phyloP scores from a whole-genome alignment of 2,888 invertebrate genomes.

The Cactoblastis cactorum region DNA sequence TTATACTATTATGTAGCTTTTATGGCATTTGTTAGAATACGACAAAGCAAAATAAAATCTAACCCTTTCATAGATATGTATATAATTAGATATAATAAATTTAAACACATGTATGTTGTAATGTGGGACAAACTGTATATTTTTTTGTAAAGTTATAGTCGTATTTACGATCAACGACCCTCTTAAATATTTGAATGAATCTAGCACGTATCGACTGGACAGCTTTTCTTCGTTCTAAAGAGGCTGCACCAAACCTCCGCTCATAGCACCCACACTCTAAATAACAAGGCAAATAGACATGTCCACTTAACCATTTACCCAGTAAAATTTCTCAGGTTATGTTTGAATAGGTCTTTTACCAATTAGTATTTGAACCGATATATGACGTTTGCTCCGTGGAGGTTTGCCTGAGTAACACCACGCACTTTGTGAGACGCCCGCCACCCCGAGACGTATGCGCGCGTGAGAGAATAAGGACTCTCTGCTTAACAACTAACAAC shows the following conservation, averaged over 20 bases:
- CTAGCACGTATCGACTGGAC: conserved; percentile 1
- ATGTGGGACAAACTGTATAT: background rate
- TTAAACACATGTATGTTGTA: background rate
- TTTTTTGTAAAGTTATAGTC: background rate
- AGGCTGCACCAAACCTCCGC: conserved; percentile 55
- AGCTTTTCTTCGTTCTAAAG: conserved; percentile 45
- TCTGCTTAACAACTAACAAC: conserved; percentile 46
- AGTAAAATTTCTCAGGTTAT: conserved; percentile 74
- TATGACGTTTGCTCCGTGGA: conserved; percentile 51
- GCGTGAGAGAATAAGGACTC: conserved; percentile 53
- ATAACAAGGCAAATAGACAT: conserved; percentile 72
- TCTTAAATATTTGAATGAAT: conserved; percentile 4
- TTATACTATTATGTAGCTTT: conserved; percentile 3
- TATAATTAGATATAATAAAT: background rate
- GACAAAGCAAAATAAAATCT: background rate
- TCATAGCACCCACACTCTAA: conserved; percentile 75
- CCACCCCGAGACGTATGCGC: conserved; percentile 41
- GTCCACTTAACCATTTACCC: conserved; percentile 76
- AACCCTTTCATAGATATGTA: background rate
- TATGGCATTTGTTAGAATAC: background rate
- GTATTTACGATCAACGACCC: background rate
- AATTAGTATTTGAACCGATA: conserved; percentile 77
- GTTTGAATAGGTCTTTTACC: conserved; percentile 77
- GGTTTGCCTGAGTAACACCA: conserved; percentile 54
- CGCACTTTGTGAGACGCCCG: conserved; percentile 52